Evolutionary conservation across 1,140 invertebrate genomes (phyloP).

Genomic region (Anagrus nilaparvatae): DNA sequence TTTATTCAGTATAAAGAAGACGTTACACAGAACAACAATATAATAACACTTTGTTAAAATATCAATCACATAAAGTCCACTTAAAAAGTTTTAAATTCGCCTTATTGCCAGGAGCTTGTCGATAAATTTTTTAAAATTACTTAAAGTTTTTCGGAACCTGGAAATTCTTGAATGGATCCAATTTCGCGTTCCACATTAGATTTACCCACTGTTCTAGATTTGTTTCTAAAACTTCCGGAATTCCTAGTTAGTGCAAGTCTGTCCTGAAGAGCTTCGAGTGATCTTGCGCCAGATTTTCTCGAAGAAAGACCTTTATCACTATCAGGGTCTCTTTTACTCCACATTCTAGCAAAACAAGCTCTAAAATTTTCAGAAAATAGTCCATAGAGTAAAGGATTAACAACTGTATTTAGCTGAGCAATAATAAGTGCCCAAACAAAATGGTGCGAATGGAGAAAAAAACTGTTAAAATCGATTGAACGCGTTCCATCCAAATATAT

Average conservation of each 20-base stretch:
- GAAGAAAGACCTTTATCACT: slow-evolving; percentile 14
- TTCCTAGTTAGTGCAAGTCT: slow-evolving; percentile 21
- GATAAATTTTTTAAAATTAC: too few relatives aligned
- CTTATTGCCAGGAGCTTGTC: not conserved
- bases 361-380: slow-evolving; percentile 68
- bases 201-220: slow-evolving; percentile 4
- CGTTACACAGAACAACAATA: slow-evolving; percentile 8
- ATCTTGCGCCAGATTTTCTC: slow-evolving; percentile 11
- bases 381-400: slow-evolving; percentile 72
- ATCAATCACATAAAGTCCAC: slow-evolving; percentile 5
- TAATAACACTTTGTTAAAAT: slow-evolving; percentile 10
- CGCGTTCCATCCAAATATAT: slow-evolving; percentile 48
- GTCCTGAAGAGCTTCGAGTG: slow-evolving; percentile 24
- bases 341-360: slow-evolving; percentile 41
- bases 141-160: slow-evolving; percentile 28
- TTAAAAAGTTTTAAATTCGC: slow-evolving; percentile 8
- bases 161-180: slow-evolving; percentile 31
- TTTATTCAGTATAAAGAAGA: slow-evolving; percentile 9
- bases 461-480: slow-evolving; percentile 39
- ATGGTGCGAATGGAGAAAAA: slow-evolving; percentile 45
- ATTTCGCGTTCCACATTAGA: slow-evolving; percentile 31
- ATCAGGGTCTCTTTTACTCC: slow-evolving; percentile 21
- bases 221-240: slow-evolving; percentile 21
- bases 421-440: slow-evolving; percentile 49
- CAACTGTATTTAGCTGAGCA: slow-evolving; percentile 59